Percentiles rank a stretch among this genome's conserved stretches.
Evolutionary conservation across 1,140 invertebrate genomes (phyloP).

Genomic region (Macrostomum lignano): DNA sequence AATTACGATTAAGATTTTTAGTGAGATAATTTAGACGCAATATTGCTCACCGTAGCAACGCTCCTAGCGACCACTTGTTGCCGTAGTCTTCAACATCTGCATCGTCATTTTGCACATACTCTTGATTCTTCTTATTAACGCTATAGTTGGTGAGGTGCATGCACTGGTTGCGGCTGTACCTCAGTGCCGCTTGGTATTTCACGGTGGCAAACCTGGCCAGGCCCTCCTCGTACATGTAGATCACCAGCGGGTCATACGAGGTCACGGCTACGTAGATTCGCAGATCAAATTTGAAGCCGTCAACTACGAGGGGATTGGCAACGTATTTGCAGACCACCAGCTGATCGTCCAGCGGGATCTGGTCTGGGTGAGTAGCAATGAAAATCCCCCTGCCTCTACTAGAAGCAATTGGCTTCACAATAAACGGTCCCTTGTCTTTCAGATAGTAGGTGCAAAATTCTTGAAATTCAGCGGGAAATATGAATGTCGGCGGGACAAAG

Average conservation of each 20-base stretch:
- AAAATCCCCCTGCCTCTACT: constrained; percentile 60
- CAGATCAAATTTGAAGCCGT: constrained; percentile 70
- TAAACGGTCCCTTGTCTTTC: constrained; percentile 42
- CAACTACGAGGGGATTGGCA: constrained; percentile 63
- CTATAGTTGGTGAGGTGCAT: constrained; percentile 98
- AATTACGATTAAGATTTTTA: no score
- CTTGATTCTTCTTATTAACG: constrained; percentile 46
- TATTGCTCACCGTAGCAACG: no score
- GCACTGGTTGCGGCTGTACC: constrained; percentile 38
- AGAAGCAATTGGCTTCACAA: constrained; percentile 68
- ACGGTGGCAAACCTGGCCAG: constrained; percentile 37
- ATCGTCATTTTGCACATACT: constrained; percentile 21
- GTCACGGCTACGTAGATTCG: constrained; percentile 75
- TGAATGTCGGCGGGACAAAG: constrained; percentile 63
- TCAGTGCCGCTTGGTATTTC: constrained; percentile 21
- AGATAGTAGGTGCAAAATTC: constrained; percentile 25
- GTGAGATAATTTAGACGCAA: no score
- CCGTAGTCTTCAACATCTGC: constrained; percentile 29
- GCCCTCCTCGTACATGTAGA: constrained; percentile 79
- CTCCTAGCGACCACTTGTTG: constrained; percentile 67
- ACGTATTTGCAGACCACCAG: constrained; percentile 73
- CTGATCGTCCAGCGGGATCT: constrained; percentile 59
- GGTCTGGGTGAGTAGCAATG: constrained; percentile 42
- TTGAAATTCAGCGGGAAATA: constrained; percentile 49
- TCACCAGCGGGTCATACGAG: constrained; percentile 58